Conservation (phyloP, 2,888 invertebrate genomes). For the Callimorpha dominula region DNA sequence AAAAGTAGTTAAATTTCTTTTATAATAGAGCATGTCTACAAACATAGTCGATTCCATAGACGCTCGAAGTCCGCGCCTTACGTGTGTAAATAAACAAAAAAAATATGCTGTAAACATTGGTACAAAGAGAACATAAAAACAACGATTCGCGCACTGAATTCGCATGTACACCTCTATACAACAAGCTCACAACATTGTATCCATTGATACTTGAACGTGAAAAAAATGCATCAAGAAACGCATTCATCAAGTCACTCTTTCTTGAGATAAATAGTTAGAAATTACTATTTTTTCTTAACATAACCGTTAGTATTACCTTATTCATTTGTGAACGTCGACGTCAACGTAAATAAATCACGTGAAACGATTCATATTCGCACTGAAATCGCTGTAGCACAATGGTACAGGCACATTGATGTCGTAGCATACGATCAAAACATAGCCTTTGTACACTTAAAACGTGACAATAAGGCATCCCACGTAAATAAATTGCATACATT, state of each 20-base stretch:
- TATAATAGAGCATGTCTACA: conserved; percentile 29
- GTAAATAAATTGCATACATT: conserved; percentile 61
- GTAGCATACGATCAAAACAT: conserved; percentile 81
- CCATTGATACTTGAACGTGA: conserved; percentile 48
- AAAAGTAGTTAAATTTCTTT: conserved; percentile 21
- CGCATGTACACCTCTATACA: conserved; percentile 42
- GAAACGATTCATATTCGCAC: conserved; percentile 75
- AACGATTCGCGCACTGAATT: conserved; percentile 70
- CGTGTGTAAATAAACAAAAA: conserved; percentile 83
- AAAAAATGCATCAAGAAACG: conserved; percentile 56
- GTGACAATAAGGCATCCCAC: conserved; percentile 39
- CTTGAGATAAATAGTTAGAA: conserved; percentile 42
- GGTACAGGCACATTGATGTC: conserved; percentile 78
- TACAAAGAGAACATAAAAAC: conserved; percentile 76
- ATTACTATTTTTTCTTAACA: conserved; percentile 24
- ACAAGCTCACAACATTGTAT: conserved; percentile 49
- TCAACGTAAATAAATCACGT: conserved; percentile 72
- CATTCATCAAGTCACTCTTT: conserved; percentile 38
- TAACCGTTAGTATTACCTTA: conserved; percentile 65
- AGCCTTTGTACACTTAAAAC: conserved; percentile 71
- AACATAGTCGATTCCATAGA: conserved; percentile 48
- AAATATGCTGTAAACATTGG: conserved; percentile 76
- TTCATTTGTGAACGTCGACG: conserved; percentile 61
- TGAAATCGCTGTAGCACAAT: conserved; percentile 77
- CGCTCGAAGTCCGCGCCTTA: conserved; percentile 63